Conservation (phyloP, 2,797 vertebrate genomes). For the Melanogrammus aeglefinus region DNA sequence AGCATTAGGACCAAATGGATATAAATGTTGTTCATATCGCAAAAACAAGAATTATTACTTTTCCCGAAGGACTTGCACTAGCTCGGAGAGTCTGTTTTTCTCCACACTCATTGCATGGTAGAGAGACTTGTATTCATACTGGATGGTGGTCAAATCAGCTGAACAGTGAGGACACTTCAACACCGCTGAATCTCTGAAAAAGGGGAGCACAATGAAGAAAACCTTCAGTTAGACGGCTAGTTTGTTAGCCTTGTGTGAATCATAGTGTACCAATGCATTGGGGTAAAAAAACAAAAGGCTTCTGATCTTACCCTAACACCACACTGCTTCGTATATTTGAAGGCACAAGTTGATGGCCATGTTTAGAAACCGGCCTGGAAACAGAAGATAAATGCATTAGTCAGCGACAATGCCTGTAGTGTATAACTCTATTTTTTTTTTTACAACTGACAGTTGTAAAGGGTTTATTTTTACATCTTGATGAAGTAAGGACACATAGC, state of each 20-base stretch:
- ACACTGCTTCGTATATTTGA: slow-evolving; percentile 51
- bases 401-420: not conserved
- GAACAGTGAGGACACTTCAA: slow-evolving; percentile 46
- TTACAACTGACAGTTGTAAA: no score
- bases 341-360: slow-evolving; percentile 80
- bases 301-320: slow-evolving; percentile 51
- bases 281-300: not conserved
- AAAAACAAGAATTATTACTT: slow-evolving; percentile 41
- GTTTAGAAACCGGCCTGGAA: slow-evolving; percentile 71
- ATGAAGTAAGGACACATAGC: no score
- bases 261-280: not conserved
- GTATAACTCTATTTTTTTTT: no score
- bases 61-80: slow-evolving; percentile 62
- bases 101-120: slow-evolving; percentile 75
- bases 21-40: not conserved
- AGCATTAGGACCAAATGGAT: not conserved
- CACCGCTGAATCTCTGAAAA: slow-evolving; percentile 24
- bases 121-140: slow-evolving; percentile 72
- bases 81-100: slow-evolving; percentile 72
- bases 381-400: slow-evolving; percentile 10
- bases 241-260: no score
- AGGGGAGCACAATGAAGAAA: not conserved
- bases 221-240: not conserved
- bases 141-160: slow-evolving; percentile 51
- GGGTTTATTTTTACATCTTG: no score